Conservation (phyloP, 2,113 vertebrate genomes). For the Austrofundulus limnaeus region DNA sequence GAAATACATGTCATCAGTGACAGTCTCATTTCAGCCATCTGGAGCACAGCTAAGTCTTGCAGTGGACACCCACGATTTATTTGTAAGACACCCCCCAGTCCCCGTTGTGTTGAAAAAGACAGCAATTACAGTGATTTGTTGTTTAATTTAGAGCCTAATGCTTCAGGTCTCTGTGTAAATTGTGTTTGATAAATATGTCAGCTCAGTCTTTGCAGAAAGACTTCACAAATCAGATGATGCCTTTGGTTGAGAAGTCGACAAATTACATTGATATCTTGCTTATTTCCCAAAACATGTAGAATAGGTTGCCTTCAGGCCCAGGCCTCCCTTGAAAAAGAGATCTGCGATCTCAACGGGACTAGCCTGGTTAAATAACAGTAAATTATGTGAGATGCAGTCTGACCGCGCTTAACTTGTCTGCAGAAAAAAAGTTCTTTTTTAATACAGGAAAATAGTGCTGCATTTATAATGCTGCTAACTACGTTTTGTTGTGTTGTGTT, state of each 20-base stretch:
- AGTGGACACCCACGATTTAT: not conserved
- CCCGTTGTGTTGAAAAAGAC: conserved; percentile 1
- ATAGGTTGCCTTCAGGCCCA: no score
- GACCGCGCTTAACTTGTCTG: not conserved
- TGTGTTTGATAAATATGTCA: conserved; percentile 20
- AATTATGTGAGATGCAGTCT: not conserved
- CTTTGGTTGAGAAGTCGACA: conserved; percentile 12
- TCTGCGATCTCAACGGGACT: no score
- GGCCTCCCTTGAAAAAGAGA: no score
- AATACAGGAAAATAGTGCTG: no score
- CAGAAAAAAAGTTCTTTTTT: not conserved
- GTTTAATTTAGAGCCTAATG: conserved; percentile 16
- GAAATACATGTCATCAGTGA: not conserved
- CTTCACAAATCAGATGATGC: conserved; percentile 5
- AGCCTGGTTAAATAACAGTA: no score
- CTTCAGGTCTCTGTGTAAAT: not conserved
- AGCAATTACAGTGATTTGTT: conserved; percentile 22
- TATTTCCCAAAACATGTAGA: no score
- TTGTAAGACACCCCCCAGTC: not conserved
- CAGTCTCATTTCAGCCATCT: not conserved
- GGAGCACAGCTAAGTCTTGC: not conserved
- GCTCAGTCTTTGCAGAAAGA: not conserved
- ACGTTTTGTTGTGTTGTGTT: no score
- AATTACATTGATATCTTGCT: conserved; percentile 17
- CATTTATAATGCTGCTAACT: no score